phyloP scores from a whole-genome alignment of 2,888 invertebrate species.

The Oligia strigilis region DNA sequence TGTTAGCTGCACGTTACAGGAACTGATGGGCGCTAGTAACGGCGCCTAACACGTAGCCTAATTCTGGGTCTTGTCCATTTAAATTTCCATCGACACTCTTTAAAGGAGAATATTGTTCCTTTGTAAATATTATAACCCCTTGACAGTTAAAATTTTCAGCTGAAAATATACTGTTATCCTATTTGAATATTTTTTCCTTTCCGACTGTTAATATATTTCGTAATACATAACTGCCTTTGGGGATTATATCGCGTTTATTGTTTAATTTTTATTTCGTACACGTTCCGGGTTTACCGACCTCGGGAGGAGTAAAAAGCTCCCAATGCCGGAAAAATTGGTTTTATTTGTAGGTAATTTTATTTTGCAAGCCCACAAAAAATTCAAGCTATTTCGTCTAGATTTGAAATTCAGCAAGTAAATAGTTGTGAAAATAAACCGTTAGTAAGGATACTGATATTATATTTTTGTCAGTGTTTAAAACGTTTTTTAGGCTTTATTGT shows the following conservation, averaged over 20 bases:
- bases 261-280: constrained; percentile 62
- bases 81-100: background rate
- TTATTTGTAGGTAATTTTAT: constrained; percentile 29
- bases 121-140: background rate
- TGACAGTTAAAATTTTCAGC: background rate
- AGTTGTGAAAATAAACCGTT: constrained; percentile 1
- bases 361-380: constrained; percentile 18
- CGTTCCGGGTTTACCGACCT: constrained; percentile 35
- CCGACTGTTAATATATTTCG: constrained; percentile 39
- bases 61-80: background rate
- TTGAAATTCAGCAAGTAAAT: background rate
- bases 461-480: background rate
- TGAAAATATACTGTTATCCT: background rate
- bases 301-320: constrained; percentile 26
- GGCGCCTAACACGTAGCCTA: background rate
- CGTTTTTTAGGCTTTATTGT: background rate
- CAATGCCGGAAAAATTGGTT: constrained; percentile 28
- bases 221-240: constrained; percentile 40
- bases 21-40: background rate
- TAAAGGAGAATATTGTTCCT: background rate
- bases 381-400: background rate
- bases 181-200: constrained; percentile 3
- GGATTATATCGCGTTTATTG: constrained; percentile 57
- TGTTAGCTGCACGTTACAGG: background rate
- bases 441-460: background rate